These are phyloP conservation scores for Apoda limacodes DNA, from an alignment of 2,888 invertebrate species.

Conservation along the genomic window DNA sequence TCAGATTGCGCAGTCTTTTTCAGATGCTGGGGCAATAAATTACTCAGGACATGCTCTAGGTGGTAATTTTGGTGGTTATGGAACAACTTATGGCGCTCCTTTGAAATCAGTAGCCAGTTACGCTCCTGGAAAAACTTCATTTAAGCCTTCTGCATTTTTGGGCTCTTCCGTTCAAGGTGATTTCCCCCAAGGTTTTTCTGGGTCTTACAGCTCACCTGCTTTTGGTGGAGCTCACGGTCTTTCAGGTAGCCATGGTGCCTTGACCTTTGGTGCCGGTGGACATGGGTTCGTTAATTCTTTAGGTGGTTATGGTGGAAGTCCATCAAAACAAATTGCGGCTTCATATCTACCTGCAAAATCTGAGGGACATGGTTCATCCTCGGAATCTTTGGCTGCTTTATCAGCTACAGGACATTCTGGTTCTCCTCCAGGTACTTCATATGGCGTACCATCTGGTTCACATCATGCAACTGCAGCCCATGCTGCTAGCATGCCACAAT, in stretches of 20 bases:
- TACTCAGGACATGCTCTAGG: slow-evolving; percentile 24
- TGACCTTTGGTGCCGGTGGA: slow-evolving; percentile 31
- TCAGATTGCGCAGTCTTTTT: slow-evolving; percentile 29
- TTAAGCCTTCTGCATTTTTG: slow-evolving; percentile 58
- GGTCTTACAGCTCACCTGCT: slow-evolving; percentile 37
- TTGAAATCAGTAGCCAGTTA: slow-evolving; percentile 38
- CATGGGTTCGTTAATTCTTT: slow-evolving; percentile 36
- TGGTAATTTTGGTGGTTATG: slow-evolving; percentile 22
- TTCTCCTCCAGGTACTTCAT: slow-evolving; percentile 43
- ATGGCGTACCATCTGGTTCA: slow-evolving; percentile 39
- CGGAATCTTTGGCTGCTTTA: slow-evolving; percentile 40
- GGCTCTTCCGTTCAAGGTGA: slow-evolving; percentile 50
- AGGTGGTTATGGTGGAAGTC: slow-evolving; percentile 37
- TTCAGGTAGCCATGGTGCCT: slow-evolving; percentile 26
- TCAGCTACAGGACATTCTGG: slow-evolving; percentile 40
- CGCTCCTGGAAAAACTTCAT: slow-evolving; percentile 41
- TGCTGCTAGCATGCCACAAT: slow-evolving; percentile 43
- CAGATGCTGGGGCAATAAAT: slow-evolving; percentile 24
- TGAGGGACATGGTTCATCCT: slow-evolving; percentile 34
- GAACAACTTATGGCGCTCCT: slow-evolving; percentile 30
- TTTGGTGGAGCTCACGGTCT: slow-evolving; percentile 27
- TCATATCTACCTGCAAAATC: slow-evolving; percentile 40
- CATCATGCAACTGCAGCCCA: slow-evolving; percentile 35
- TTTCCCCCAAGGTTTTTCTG: slow-evolving; percentile 36
- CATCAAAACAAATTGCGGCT: slow-evolving; percentile 39